Base-by-base conservation (phyloP, 2,888 invertebrate genomes). In the Phortica okadai region DNA sequence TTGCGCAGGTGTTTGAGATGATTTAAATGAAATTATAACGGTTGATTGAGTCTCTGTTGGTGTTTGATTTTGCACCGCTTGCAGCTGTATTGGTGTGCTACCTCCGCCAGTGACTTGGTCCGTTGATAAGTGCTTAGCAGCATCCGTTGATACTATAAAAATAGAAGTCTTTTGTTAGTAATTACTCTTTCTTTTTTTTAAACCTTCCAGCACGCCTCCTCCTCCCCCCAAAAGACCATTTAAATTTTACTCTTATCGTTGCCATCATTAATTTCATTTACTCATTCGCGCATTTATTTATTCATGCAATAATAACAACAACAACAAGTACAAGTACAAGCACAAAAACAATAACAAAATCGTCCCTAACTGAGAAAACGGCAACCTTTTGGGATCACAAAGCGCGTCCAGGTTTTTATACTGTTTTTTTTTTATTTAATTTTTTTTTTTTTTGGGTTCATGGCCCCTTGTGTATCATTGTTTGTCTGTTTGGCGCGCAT, bases 11-110 rank as follows among this genome's bases (percentile, higher is more conserved):
- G 90, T 89, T 85, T 90, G 89, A 81, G 91, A 90, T 89, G 91
- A 89, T 89, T 90, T 90, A 89, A 90, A 91, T 86, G 91, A 91
- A 90, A 91, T 91, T 90, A 91, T 91, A 88, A 91, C 91, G 89
- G 90, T 90, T 91, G 91, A 90, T 89, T 91, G 91, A 84, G 89
- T 90, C 89, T 91, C 91, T 83, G 85, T 72, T 72, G 70, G 54
- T 45, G 70, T 14, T 56, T 72, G 70, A 72, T 72, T 72, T 33
- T 33, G 54, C 25, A 33, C 10, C 16, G 54, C 10, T 14, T 72
- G 56, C 5, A 56, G 25, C n/a, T 54, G 54, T 14, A n/a, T 42
- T 44, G 42, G 70, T 72, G 14, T 33, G 50, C 6, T 25, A 14
- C 33, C 70, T 21, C 33, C 16, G 4, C 8, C 59, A n/a, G 16